Evolutionary conservation across 2,888 invertebrate genomes (phyloP).

Genomic region (Drosophila kanekoi): DNA sequence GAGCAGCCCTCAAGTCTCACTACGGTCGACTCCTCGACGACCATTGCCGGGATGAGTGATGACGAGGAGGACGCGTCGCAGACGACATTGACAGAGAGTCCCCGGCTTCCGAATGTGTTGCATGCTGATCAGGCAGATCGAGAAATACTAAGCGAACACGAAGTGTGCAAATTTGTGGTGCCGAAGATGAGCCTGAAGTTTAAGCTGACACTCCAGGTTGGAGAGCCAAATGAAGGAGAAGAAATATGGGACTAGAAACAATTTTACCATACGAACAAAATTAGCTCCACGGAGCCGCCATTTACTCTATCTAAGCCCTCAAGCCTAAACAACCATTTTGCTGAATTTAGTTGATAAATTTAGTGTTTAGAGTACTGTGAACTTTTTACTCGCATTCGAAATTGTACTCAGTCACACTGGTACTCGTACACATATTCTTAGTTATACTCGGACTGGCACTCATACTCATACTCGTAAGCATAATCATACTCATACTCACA

Average conservation of each 20-base stretch:
- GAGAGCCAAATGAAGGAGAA: background rate
- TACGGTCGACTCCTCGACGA: background rate
- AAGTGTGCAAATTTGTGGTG: constrained; percentile 24
- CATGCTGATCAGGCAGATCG: background rate
- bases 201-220: constrained; percentile 16
- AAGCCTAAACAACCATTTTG: background rate
- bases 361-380: background rate
- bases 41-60: background rate
- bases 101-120: background rate
- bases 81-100: constrained; percentile 20
- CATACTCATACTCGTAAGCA: too few relatives aligned
- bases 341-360: constrained; percentile 12
- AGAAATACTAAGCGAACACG: background rate
- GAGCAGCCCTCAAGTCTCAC: background rate
- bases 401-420: constrained; percentile 9
- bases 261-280: background rate
- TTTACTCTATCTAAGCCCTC: background rate
- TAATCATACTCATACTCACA: too few relatives aligned
- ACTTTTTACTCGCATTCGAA: constrained; percentile 16
- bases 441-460: too few relatives aligned
- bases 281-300: background rate
- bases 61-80: constrained; percentile 5
- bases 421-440: constrained; percentile 82
- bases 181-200: constrained; percentile 48
- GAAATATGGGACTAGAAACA: background rate